Conservation (phyloP, 2,113 vertebrate genomes). For the Sminthopsis crassicaudata region DNA sequence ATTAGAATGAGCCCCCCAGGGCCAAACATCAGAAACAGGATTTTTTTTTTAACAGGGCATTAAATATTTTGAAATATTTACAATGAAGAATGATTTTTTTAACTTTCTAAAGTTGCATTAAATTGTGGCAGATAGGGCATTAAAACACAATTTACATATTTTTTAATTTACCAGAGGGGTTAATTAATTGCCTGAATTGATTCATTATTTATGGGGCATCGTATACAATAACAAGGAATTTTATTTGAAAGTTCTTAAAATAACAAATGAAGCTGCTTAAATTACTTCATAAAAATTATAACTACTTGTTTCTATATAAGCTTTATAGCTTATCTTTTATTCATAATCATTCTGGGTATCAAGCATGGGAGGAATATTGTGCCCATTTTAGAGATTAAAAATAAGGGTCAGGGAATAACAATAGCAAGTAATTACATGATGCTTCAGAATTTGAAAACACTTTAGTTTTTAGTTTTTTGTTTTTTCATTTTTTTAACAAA, state of each 20-base stretch:
- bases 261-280: conserved; percentile 20
- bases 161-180: conserved; percentile 68
- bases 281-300: not conserved
- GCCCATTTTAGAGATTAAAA: not conserved
- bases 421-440: not conserved
- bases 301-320: not conserved
- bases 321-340: not conserved
- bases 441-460: not conserved
- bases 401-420: not conserved
- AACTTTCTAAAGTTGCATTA: conserved; percentile 64
- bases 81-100: conserved; percentile 66
- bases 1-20: conserved; percentile 72
- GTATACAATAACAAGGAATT: conserved; percentile 62
- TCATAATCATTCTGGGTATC: not conserved
- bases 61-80: conserved; percentile 78
- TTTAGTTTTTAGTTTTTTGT: no score
- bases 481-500: not conserved
- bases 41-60: conserved; percentile 72
- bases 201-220: conserved; percentile 70
- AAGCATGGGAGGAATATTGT: not conserved
- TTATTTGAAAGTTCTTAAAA: conserved; percentile 39
- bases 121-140: conserved; percentile 61
- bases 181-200: conserved; percentile 69
- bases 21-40: conserved; percentile 40
- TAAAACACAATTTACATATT: conserved; percentile 75